These are phyloP conservation scores for Drosophila gunungcola DNA, from an alignment of 1,140 invertebrate genomes.

Conservation along the genomic window DNA sequence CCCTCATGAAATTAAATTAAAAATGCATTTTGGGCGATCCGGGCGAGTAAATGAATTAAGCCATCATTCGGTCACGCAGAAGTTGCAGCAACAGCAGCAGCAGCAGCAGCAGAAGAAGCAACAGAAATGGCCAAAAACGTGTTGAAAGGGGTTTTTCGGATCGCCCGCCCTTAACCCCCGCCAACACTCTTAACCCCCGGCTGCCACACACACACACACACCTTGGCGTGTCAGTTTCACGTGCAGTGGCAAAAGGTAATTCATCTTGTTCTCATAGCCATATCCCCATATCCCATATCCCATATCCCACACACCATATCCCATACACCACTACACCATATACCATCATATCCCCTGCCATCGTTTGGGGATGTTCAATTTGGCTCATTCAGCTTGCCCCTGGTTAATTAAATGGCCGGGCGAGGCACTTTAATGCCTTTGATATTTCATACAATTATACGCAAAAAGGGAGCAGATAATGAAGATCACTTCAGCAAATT, in stretches of 20 bases:
- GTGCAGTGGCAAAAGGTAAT: slow-evolving; percentile 83
- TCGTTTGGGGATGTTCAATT: slow-evolving; percentile 17
- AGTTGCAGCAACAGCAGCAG: slow-evolving; percentile 9
- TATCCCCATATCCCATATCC: slow-evolving; percentile 1
- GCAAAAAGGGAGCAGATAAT: slow-evolving; percentile 2
- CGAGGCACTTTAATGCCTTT: slow-evolving; percentile 57
- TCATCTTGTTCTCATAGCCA: slow-evolving; percentile 67
- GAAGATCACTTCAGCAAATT: neutral
- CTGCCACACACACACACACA: slow-evolving; percentile 2
- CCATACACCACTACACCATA: neutral
- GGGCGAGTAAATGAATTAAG: slow-evolving; percentile 68
- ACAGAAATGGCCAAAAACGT: slow-evolving; percentile 72
- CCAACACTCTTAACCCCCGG: slow-evolving; percentile 8
- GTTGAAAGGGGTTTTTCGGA: slow-evolving; percentile 45
- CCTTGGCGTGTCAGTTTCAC: slow-evolving; percentile 79
- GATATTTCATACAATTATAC: slow-evolving; percentile 23
- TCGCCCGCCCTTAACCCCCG: neutral
- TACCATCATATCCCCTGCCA: neutral
- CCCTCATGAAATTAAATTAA: slow-evolving; percentile 74
- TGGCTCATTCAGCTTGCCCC: slow-evolving; percentile 10
- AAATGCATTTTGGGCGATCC: slow-evolving; percentile 71
- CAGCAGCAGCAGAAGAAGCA: neutral
- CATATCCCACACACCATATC: neutral
- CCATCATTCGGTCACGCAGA: slow-evolving; percentile 71
- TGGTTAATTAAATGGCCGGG: slow-evolving; percentile 62